phyloP scores from a whole-genome alignment of 1,140 invertebrate genomes.

The Oryctes rhinoceros region DNA sequence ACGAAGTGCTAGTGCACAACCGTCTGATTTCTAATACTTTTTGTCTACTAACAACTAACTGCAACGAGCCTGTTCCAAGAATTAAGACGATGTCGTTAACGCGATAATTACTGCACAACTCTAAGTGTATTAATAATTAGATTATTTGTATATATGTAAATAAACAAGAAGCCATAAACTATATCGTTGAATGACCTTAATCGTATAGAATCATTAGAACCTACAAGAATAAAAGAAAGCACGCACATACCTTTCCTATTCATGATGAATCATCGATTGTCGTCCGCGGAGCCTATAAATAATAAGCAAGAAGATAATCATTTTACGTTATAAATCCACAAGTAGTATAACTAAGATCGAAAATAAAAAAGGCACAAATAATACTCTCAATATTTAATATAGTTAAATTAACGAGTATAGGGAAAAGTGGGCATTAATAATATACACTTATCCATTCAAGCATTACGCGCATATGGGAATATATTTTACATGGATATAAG shows the following conservation, averaged over 20 bases:
- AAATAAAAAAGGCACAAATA: conserved; percentile 12
- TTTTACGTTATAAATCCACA: conserved; percentile 23
- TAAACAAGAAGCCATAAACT: neutral
- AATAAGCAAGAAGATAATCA: conserved; percentile 29
- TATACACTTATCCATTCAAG: conserved; percentile 20
- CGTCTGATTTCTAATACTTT: no score
- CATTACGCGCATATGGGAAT: conserved; percentile 20
- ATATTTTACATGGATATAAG: conserved; percentile 16
- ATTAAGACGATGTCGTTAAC: neutral
- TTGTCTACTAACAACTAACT: no score
- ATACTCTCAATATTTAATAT: conserved; percentile 24
- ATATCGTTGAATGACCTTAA: neutral
- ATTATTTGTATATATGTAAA: neutral
- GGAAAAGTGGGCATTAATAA: conserved; percentile 8
- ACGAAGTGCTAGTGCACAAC: no score
- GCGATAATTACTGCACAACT: neutral
- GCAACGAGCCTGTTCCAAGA: neutral
- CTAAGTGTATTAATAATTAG: neutral
- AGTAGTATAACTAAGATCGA: neutral
- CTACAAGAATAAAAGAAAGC: conserved; percentile 4
- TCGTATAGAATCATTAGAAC: neutral
- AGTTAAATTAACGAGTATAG: conserved; percentile 2
- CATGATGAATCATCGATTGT: conserved; percentile 25
- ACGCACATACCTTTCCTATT: conserved; percentile 17
- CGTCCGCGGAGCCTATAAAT: conserved; percentile 20